Base-by-base conservation (phyloP, 2,888 invertebrate species). In the Oscheius sp. region DNA sequence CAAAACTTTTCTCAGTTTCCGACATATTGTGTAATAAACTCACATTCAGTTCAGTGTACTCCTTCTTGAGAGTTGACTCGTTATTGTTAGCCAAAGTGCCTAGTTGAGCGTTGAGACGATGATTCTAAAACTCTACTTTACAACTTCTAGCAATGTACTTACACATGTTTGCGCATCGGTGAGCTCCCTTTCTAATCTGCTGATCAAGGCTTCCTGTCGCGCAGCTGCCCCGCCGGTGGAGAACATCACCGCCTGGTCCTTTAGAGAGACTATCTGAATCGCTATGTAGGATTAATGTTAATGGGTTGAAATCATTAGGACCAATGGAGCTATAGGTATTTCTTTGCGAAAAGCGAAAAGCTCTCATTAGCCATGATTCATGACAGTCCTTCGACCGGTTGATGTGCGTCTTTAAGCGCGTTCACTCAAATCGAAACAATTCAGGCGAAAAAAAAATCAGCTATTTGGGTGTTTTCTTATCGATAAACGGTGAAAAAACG, bases 121-220 rank as follows among this genome's bases (percentile, higher is more conserved):
- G 84, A 51, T 84, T 84, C 84, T 84, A 29, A 37, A 70, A 1
- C 32, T 35, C 9, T 21, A 21, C 21, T 21, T 21, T 21, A 21
- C 21, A 21, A 21, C 21, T 21, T 21, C 21, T 21, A 21, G 21
- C 33, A 29, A 53, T 32, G 35, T 55, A 78, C 80, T 72, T 71
- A 84, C 84, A 70, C 82, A 82, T 59, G 74, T 68, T 53, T 84
- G 84, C 21, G 84, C 82, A 74, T 82, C 80, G 37, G 78, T 79
- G 35, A 84, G 73, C 71, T 84, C 81, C 50, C 75, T 76, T 70
- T 83, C 82, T 29, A 84, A 73, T 75, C 79, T 55, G 37, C 75
- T 71, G 50, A 84, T 79, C 21, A 82, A 63, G 0, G 72, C 62
- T 13, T 65, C 58, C 35, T 70, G 51, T 29, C 66, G 47, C 29